Evolutionary conservation across 2,113 vertebrate species (phyloP).

Genomic region (human): GRCh38 chr20:89001-89500

Average conservation of each 20-base stretch:
- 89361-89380: not conserved
- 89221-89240: not conserved
- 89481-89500: constrained; percentile 13
- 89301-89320: not conserved
- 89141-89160: not conserved
- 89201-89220: not conserved
- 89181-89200: constrained; percentile 7
- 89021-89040: not conserved
- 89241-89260: not conserved
- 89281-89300: not conserved
- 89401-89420: not conserved
- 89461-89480: not conserved
- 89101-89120: not conserved
- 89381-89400: not conserved
- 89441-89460: not conserved
- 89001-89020: not conserved
- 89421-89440: not conserved
- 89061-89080: not conserved
- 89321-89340: not conserved
- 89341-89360: not conserved
- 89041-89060: not conserved
- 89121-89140: not conserved
- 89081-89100: not conserved
- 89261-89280: not conserved
- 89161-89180: not conserved